Conservation (phyloP, 2,888 invertebrate genomes). For the Blastobasis adustella region DNA sequence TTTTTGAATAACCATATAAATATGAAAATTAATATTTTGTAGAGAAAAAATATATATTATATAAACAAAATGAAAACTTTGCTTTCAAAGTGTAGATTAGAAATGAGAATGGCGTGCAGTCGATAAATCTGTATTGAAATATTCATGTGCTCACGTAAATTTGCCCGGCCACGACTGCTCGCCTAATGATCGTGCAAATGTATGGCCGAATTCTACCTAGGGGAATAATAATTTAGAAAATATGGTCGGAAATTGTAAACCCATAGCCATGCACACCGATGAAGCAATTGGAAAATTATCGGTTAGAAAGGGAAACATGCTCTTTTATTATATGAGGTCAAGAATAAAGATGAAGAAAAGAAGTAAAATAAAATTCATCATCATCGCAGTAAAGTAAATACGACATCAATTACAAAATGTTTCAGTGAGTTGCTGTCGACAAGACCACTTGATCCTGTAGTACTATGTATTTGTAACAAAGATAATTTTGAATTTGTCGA, state of each 20-base stretch:
- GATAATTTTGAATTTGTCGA: slow-evolving; percentile 21
- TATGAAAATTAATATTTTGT: background rate
- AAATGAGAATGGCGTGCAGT: slow-evolving; percentile 54
- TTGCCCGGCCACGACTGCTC: slow-evolving; percentile 48
- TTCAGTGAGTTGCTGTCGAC: slow-evolving; percentile 26
- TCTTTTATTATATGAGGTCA: slow-evolving; percentile 63
- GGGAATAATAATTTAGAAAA: slow-evolving; percentile 43
- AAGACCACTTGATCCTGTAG: slow-evolving; percentile 19
- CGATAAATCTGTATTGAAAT: slow-evolving; percentile 29
- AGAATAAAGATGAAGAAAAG: slow-evolving; percentile 34
- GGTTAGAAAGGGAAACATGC: slow-evolving; percentile 49
- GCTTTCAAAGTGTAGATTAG: slow-evolving; percentile 63
- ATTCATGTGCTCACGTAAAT: slow-evolving; percentile 17
- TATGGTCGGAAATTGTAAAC: slow-evolving; percentile 36
- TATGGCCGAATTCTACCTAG: slow-evolving; percentile 35
- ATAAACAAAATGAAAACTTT: slow-evolving; percentile 2
- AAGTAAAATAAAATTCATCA: slow-evolving; percentile 30
- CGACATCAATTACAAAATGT: slow-evolving; percentile 31
- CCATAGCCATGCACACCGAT: slow-evolving; percentile 67
- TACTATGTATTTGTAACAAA: slow-evolving; percentile 18
- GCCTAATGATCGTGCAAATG: slow-evolving; percentile 56
- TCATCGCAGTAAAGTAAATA: slow-evolving; percentile 35
- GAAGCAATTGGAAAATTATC: slow-evolving; percentile 43
- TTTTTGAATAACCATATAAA: background rate
- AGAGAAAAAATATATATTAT: slow-evolving; percentile 4